Evolutionary conservation across 2,113 vertebrate genomes (phyloP).

Genomic region (Nicator chloris): DNA sequence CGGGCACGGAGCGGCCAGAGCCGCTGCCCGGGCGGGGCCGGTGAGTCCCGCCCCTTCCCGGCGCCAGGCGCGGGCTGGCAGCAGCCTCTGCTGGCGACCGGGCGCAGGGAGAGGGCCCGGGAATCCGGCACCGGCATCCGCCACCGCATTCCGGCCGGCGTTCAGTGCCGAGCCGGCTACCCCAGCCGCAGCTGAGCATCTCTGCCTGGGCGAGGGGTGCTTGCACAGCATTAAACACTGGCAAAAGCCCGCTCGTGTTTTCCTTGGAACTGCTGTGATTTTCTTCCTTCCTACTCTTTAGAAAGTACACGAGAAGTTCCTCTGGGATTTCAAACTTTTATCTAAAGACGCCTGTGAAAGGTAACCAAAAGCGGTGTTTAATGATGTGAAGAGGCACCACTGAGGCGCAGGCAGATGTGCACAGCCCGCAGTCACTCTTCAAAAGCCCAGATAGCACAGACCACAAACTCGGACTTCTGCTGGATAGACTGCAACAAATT

Average conservation of each 20-base stretch:
- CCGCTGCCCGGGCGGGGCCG: not conserved
- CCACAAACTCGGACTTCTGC: not conserved
- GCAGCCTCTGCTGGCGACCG: conserved; percentile 53
- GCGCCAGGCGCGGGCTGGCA: not conserved
- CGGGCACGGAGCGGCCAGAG: not conserved
- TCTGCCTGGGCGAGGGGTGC: not conserved
- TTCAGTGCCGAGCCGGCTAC: fast-evolving
- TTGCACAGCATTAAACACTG: not conserved
- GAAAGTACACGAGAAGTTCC: not conserved
- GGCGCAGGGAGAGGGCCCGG: not conserved
- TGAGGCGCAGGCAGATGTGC: not conserved
- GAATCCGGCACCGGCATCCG: not conserved
- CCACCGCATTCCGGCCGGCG: not conserved
- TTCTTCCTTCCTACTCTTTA: not conserved
- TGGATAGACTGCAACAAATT: not conserved
- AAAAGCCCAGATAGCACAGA: not conserved
- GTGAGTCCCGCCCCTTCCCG: not conserved
- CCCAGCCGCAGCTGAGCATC: not conserved
- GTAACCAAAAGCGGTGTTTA: not conserved
- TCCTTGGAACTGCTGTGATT: not conserved
- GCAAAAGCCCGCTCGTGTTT: not conserved
- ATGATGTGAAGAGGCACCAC: not conserved
- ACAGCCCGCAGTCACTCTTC: not conserved
- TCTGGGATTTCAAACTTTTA: not conserved
- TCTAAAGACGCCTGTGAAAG: not conserved